phyloP scores from a whole-genome alignment of 2,888 invertebrate species.

The Ceratothoa steindachneri region DNA sequence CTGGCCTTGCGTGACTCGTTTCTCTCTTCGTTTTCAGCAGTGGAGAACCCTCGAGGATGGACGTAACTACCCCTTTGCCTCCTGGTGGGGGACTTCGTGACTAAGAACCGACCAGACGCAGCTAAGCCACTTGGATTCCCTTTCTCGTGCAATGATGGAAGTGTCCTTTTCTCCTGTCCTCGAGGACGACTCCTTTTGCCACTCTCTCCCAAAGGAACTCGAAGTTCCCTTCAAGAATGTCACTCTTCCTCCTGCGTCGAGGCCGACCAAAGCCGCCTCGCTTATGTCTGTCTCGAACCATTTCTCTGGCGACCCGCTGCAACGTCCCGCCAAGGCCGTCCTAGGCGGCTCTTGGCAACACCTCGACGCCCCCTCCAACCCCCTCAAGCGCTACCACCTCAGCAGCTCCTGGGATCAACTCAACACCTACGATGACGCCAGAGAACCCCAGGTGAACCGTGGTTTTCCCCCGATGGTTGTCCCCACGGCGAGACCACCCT shows the following conservation, averaged over 20 bases:
- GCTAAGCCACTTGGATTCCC: not conserved
- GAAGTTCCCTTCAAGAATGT: conserved; percentile 21
- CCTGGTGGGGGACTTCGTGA: no score
- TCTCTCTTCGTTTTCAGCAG: no score
- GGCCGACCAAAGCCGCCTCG: not conserved
- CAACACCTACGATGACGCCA: conserved; percentile 1
- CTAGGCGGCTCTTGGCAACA: conserved; percentile 45
- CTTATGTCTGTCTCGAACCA: not conserved
- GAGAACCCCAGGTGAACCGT: not conserved
- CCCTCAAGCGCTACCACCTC: not conserved
- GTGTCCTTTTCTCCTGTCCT: not conserved
- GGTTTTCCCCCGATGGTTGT: not conserved
- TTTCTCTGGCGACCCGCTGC: not conserved
- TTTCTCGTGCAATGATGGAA: conserved; percentile 1
- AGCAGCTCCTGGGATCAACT: conserved; percentile 23
- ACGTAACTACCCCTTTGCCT: no score
- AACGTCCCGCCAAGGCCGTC: conserved; percentile 18
- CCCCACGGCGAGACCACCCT: not conserved
- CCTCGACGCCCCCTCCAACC: conserved; percentile 4
- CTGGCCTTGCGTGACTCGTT: no score
- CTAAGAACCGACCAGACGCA: no score
- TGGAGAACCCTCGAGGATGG: no score
- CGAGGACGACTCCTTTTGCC: conserved; percentile 18
- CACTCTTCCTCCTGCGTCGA: conserved; percentile 14
- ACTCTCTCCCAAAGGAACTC: conserved; percentile 29